phyloP scores from a whole-genome alignment of 1,140 invertebrate species.

The Penaeus japonicus region DNA sequence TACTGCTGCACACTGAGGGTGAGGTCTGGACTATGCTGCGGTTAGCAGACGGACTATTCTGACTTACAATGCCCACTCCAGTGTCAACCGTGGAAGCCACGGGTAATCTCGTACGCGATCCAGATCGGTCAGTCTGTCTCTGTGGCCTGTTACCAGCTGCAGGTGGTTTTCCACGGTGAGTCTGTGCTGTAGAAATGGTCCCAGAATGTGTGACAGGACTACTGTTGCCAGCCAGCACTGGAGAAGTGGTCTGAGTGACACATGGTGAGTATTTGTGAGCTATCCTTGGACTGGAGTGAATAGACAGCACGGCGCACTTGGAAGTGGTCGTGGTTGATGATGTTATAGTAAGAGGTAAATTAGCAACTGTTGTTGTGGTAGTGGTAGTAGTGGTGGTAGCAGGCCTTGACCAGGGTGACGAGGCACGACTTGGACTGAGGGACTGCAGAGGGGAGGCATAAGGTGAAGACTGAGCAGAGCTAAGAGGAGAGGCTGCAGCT shows the following conservation, averaged over 20 bases:
- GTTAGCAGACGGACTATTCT: constrained; percentile 28
- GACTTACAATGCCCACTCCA: not conserved
- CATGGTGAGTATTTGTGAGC: constrained; percentile 26
- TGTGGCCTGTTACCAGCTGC: constrained; percentile 27
- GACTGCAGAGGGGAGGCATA: constrained; percentile 49
- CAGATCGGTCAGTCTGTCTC: constrained; percentile 45
- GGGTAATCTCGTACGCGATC: constrained; percentile 32
- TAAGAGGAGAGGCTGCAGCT: constrained; percentile 37
- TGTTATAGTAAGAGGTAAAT: constrained; percentile 25
- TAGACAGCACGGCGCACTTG: not conserved
- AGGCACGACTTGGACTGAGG: constrained; percentile 52
- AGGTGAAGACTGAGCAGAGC: constrained; percentile 51
- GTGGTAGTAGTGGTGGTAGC: constrained; percentile 39
- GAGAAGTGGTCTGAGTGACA: not conserved
- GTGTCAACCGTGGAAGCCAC: constrained; percentile 1
- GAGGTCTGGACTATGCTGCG: constrained; percentile 16
- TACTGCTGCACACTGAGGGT: not conserved
- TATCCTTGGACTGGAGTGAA: constrained; percentile 24
- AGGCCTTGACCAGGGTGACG: constrained; percentile 40
- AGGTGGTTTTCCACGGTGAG: constrained; percentile 32
- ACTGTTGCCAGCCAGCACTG: not conserved
- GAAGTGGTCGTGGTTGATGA: constrained; percentile 14
- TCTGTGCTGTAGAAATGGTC: not conserved
- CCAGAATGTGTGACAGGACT: not conserved
- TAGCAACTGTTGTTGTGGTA: constrained; percentile 43